These are phyloP conservation scores for Hypselothyrea guttata DNA, from an alignment of 2,888 invertebrate species.

Conservation along the genomic window DNA sequence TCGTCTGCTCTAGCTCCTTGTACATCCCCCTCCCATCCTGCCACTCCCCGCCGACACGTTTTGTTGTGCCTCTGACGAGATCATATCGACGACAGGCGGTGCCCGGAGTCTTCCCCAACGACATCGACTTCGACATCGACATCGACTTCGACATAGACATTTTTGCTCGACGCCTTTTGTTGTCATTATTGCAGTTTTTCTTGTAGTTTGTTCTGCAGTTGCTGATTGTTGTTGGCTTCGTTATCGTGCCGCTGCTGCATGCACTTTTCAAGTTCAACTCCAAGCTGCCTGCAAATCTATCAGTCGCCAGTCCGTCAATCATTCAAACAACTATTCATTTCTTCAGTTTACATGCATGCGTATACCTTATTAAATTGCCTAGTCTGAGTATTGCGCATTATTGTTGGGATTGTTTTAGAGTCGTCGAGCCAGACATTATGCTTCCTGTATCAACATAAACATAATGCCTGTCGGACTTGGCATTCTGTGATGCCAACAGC, in stretches of 20 bases:
- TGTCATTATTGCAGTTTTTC: slow-evolving; percentile 5
- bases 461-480: background rate
- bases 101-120: slow-evolving; percentile 45
- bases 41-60: background rate
- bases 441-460: background rate
- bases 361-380: slow-evolving; percentile 19
- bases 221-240: slow-evolving; percentile 8
- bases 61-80: slow-evolving; percentile 47
- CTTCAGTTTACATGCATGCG: slow-evolving; percentile 1
- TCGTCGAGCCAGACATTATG: background rate
- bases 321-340: slow-evolving; percentile 19
- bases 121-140: no score
- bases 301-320: slow-evolving; percentile 34
- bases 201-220: background rate
- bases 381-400: background rate
- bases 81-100: slow-evolving; percentile 65
- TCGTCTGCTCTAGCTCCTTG: no score
- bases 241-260: slow-evolving; percentile 37
- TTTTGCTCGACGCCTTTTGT: slow-evolving; percentile 32
- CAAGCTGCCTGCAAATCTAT: slow-evolving; percentile 65
- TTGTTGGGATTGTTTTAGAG: background rate
- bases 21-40: no score
- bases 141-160: slow-evolving; percentile 37
- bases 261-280: slow-evolving; percentile 74
- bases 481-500: no score